Evolutionary conservation across 2,113 vertebrate species (phyloP).

Genomic region (Ochotona princeps): DNA sequence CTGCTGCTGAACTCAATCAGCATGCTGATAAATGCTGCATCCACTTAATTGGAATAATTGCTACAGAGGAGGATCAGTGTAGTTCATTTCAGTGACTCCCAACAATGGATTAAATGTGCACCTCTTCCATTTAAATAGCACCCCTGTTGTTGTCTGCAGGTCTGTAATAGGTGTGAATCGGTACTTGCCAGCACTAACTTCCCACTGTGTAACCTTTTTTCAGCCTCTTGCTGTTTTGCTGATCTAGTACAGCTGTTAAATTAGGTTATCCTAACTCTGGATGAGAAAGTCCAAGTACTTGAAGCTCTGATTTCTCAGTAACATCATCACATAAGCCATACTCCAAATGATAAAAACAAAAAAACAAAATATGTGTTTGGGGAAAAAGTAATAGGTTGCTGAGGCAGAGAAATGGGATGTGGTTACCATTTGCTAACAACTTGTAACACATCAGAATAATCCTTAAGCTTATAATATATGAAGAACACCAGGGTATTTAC

Average conservation of each 20-base stretch:
- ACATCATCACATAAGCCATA: neutral
- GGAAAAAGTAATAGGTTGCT: conserved; percentile 7
- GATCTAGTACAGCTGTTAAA: conserved; percentile 71
- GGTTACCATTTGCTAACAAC: neutral
- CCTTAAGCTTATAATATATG: conserved; percentile 23
- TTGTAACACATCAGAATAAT: conserved; percentile 23
- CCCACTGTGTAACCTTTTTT: conserved; percentile 51
- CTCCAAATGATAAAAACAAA: conserved; percentile 7
- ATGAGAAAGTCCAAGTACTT: conserved; percentile 59
- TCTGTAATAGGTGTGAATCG: conserved; percentile 76
- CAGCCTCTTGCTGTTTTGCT: conserved; percentile 64
- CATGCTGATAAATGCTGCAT: conserved; percentile 60
- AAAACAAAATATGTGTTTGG: conserved; percentile 1
- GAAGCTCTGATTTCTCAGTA: conserved; percentile 48
- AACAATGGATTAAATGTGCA: conserved; percentile 61
- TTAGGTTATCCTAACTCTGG: conserved; percentile 52
- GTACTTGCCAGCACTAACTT: conserved; percentile 68
- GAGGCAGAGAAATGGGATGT: conserved; percentile 33
- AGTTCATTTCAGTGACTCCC: conserved; percentile 65
- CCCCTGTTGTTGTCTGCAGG: conserved; percentile 62
- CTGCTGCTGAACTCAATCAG: conserved; percentile 66
- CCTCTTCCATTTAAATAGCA: conserved; percentile 71
- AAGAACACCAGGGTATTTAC: neutral
- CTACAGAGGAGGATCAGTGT: conserved; percentile 43
- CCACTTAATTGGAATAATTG: conserved; percentile 62